These are phyloP conservation scores for Macrotis lagotis DNA, from an alignment of 2,113 vertebrate genomes.

Conservation along the genomic window DNA sequence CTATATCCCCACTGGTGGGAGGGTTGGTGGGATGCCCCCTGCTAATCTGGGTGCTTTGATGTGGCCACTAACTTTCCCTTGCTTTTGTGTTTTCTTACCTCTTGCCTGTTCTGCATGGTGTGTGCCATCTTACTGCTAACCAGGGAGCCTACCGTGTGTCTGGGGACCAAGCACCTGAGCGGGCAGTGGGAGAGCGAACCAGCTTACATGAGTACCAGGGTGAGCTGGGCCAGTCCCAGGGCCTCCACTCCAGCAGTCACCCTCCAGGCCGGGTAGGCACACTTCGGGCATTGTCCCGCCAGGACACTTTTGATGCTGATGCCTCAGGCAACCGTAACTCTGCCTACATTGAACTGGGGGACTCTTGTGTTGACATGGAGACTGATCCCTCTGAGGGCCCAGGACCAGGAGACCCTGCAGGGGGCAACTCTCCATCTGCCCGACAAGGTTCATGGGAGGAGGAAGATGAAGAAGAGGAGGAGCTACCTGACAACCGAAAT, in stretches of 20 bases:
- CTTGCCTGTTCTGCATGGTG: slow-evolving; percentile 85
- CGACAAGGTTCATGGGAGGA: slow-evolving; percentile 91
- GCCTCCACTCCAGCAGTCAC: slow-evolving; percentile 75
- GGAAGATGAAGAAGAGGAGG: slow-evolving; percentile 91
- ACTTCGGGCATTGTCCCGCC: slow-evolving; percentile 89
- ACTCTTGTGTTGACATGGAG: slow-evolving; percentile 96
- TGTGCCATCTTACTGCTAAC: slow-evolving; percentile 82
- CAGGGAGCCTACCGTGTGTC: slow-evolving; percentile 93
- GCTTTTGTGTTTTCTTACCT: slow-evolving; percentile 76
- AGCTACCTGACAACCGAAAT: slow-evolving; percentile 87
- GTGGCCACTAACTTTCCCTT: slow-evolving; percentile 69
- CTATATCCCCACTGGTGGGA: background rate
- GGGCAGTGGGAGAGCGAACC: slow-evolving; percentile 85
- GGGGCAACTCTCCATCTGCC: slow-evolving; percentile 74
- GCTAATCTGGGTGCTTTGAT: background rate
- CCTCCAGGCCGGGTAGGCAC: slow-evolving; percentile 84
- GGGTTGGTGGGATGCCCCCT: background rate
- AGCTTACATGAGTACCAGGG: slow-evolving; percentile 88
- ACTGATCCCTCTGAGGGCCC: slow-evolving; percentile 94
- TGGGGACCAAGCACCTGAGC: slow-evolving; percentile 88
- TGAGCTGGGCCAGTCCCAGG: slow-evolving; percentile 85
- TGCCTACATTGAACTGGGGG: slow-evolving; percentile 93
- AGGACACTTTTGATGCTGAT: slow-evolving; percentile 96
- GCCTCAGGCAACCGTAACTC: slow-evolving; percentile 94
- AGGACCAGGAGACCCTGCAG: slow-evolving; percentile 82